These are phyloP conservation scores for Zaprionus camerounensis DNA, from an alignment of 1,140 invertebrate genomes.

Conservation along the genomic window DNA sequence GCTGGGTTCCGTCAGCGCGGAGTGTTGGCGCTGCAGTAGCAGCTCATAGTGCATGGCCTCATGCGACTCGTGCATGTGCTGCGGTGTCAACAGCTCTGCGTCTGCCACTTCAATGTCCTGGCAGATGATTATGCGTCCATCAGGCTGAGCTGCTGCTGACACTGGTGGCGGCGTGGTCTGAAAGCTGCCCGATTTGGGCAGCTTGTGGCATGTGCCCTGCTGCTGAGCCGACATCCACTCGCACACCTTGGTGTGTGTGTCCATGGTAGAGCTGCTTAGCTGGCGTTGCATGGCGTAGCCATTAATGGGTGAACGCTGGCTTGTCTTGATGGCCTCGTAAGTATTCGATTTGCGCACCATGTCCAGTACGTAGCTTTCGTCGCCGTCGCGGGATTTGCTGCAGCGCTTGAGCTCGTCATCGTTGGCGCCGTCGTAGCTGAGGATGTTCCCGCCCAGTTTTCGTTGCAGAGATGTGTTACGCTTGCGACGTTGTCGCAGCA, in stretches of 20 bases:
- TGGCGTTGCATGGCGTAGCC: slow-evolving; percentile 88
- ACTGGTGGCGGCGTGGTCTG: slow-evolving; percentile 53
- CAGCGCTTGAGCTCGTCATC: slow-evolving; percentile 83
- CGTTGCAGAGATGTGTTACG: slow-evolving; percentile 54
- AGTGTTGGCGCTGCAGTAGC: slow-evolving; percentile 71
- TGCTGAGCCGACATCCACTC: slow-evolving; percentile 92
- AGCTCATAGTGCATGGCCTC: slow-evolving; percentile 62
- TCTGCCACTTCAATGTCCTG: slow-evolving; percentile 81
- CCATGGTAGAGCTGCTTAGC: slow-evolving; percentile 91
- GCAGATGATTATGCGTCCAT: slow-evolving; percentile 77
- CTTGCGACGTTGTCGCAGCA: slow-evolving; percentile 71
- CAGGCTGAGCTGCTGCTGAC: slow-evolving; percentile 86
- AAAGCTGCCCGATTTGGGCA: slow-evolving; percentile 74
- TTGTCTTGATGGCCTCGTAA: slow-evolving; percentile 86
- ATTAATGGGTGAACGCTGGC: slow-evolving; percentile 76
- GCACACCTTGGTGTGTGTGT: slow-evolving; percentile 92
- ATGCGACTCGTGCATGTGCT: slow-evolving; percentile 64
- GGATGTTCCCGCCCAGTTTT: slow-evolving; percentile 74
- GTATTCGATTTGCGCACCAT: slow-evolving; percentile 84
- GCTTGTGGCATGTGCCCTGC: slow-evolving; percentile 82
- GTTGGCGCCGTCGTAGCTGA: slow-evolving; percentile 79
- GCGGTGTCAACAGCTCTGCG: slow-evolving; percentile 66
- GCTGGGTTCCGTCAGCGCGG: slow-evolving; percentile 69
- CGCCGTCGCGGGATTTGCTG: slow-evolving; percentile 77
- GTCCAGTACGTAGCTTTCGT: slow-evolving; percentile 79